Conservation (phyloP, 2,888 invertebrate species). For the Unio pictorum region DNA sequence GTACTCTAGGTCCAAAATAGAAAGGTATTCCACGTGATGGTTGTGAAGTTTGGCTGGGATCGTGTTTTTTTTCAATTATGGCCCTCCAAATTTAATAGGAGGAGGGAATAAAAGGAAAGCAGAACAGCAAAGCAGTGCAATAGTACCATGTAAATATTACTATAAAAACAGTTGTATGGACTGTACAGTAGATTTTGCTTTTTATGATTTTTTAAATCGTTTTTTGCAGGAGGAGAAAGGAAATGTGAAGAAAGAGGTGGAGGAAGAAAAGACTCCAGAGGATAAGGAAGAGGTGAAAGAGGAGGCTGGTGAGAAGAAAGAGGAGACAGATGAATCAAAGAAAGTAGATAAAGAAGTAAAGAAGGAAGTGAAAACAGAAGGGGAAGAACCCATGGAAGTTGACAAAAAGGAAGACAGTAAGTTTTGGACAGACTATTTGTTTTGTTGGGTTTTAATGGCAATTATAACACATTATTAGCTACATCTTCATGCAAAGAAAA, state of each 20-base stretch:
- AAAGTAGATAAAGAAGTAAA: conserved; percentile 67
- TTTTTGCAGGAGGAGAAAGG: conserved; percentile 16
- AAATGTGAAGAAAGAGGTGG: conserved; percentile 33
- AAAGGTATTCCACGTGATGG: too few species aligned
- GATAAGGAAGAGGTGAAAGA: conserved; percentile 35
- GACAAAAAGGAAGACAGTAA: conserved; percentile 23
- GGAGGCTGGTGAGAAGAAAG: conserved; percentile 24
- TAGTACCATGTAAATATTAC: too few species aligned
- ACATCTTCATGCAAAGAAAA: too few species aligned
- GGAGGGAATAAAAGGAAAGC: too few species aligned
- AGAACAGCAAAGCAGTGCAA: too few species aligned
- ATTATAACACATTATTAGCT: not conserved
- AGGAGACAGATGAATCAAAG: conserved; percentile 56
- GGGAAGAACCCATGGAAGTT: conserved; percentile 12
- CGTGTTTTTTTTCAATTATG: too few species aligned
- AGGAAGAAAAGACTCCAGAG: too few species aligned
- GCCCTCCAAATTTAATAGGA: too few species aligned
- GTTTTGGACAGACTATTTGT: not conserved
- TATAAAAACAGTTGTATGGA: not conserved
- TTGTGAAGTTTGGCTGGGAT: too few species aligned
- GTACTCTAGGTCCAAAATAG: too few species aligned
- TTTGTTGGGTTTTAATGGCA: not conserved
- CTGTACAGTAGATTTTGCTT: conserved; percentile 1
- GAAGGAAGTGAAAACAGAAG: conserved; percentile 18
- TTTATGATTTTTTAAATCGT: too few species aligned